Evolutionary conservation across 2,113 vertebrate species (phyloP).

Genomic region (Anoura caudifer): DNA sequence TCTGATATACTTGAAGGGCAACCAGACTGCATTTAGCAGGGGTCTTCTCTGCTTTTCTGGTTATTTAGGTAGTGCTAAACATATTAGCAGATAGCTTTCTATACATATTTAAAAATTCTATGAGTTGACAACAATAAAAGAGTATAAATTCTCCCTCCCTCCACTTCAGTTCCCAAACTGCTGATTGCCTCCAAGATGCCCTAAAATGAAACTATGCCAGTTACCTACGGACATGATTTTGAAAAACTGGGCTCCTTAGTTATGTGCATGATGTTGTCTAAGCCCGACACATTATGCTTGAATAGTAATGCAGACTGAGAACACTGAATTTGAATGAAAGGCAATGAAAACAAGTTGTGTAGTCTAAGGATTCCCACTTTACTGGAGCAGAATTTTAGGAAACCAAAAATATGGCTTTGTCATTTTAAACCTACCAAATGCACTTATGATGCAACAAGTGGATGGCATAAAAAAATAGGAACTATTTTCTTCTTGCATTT

Average conservation of each 20-base stretch:
- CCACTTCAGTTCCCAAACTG: not conserved
- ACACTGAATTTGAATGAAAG: conserved; percentile 20
- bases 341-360: not conserved
- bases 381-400: not conserved
- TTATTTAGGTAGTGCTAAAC: not conserved
- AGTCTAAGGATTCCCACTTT: conserved; percentile 28
- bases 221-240: conserved; percentile 14
- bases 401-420: conserved; percentile 6
- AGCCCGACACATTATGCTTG: not conserved
- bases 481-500: conserved; percentile 37
- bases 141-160: not conserved
- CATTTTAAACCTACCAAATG: conserved; percentile 17
- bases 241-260: not conserved
- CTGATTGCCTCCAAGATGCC: not conserved
- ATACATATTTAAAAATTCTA: not conserved
- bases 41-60: not conserved
- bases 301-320: not conserved
- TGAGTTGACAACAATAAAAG: not conserved
- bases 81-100: not conserved
- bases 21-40: not conserved
- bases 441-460: not conserved
- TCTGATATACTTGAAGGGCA: not conserved
- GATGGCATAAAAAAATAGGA: not conserved
- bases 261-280: not conserved
- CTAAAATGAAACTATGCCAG: not conserved